Percentiles rank a stretch among this genome's conserved stretches.
phyloP scores from a whole-genome alignment of 2,113 vertebrate genomes.

The Callopanchax toddi region DNA sequence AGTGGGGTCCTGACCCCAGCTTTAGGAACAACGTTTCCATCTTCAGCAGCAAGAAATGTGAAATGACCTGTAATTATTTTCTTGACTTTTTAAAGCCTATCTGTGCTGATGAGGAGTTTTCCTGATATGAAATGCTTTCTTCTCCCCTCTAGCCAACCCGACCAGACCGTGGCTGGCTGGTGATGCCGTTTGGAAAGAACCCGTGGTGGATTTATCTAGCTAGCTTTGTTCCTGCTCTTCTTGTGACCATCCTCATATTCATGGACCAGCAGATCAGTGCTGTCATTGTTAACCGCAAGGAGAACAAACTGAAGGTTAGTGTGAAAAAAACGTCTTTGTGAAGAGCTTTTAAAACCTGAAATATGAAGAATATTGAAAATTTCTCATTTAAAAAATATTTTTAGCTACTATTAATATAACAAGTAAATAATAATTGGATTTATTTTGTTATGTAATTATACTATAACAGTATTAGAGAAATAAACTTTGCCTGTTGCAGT shows the following conservation, averaged over 20 bases:
- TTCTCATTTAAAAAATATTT: too few species aligned
- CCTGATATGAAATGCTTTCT: neutral
- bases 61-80: neutral
- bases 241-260: slow-evolving; percentile 98
- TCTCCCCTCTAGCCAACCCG: slow-evolving; percentile 85
- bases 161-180: slow-evolving; percentile 90
- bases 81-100: neutral
- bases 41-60: too few species aligned
- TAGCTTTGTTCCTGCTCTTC: slow-evolving; percentile 89
- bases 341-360: too few species aligned
- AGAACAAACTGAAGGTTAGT: slow-evolving; percentile 89
- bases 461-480: too few species aligned
- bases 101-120: neutral
- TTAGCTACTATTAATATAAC: too few species aligned
- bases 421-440: too few species aligned
- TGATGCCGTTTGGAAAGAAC: slow-evolving; percentile 95
- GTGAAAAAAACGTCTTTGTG: too few species aligned
- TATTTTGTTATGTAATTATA: too few species aligned
- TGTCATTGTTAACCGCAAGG: slow-evolving; percentile 95
- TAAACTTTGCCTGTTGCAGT: too few species aligned
- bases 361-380: too few species aligned
- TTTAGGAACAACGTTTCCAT: too few species aligned
- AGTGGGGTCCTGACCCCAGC: too few species aligned
- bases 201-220: slow-evolving; percentile 95
- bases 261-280: slow-evolving; percentile 99